Evolutionary conservation across 2,888 invertebrate species (phyloP).

Genomic region (Agrotis clavis): DNA sequence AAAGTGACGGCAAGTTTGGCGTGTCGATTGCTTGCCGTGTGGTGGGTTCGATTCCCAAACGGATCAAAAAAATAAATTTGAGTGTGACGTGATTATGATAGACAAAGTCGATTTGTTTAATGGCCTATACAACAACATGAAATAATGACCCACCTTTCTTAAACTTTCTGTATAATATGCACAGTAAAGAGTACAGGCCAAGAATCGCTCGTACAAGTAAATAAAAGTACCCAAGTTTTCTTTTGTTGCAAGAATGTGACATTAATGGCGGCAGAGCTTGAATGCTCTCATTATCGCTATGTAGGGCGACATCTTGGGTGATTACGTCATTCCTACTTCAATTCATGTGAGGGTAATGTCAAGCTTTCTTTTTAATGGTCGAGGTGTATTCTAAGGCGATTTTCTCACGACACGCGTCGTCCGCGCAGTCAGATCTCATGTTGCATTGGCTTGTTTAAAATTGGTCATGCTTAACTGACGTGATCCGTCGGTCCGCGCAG

Average conservation of each 20-base stretch:
- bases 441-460: not conserved
- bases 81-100: too few species aligned
- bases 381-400: not conserved
- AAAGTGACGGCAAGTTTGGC: too few species aligned
- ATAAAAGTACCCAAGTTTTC: constrained; percentile 13
- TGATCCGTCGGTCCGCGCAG: not conserved
- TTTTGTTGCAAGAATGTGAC: constrained; percentile 38
- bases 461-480: not conserved
- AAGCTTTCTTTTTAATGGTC: constrained; percentile 14
- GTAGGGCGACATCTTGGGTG: constrained; percentile 52
- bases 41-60: too few species aligned
- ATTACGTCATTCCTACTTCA: constrained; percentile 44
- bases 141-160: too few species aligned
- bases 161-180: too few species aligned
- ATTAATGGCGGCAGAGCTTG: constrained; percentile 45
- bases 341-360: constrained; percentile 19
- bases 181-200: not conserved
- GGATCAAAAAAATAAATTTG: too few species aligned
- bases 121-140: too few species aligned
- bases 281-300: constrained; percentile 53
- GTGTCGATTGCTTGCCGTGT: too few species aligned
- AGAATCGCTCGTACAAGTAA: not conserved
- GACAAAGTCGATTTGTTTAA: too few species aligned
- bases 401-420: not conserved
- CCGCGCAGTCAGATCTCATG: not conserved